Percentiles rank a stretch among this genome's conserved stretches.
phyloP scores from a whole-genome alignment of 2,797 vertebrate species.

The Allobates femoralis region DNA sequence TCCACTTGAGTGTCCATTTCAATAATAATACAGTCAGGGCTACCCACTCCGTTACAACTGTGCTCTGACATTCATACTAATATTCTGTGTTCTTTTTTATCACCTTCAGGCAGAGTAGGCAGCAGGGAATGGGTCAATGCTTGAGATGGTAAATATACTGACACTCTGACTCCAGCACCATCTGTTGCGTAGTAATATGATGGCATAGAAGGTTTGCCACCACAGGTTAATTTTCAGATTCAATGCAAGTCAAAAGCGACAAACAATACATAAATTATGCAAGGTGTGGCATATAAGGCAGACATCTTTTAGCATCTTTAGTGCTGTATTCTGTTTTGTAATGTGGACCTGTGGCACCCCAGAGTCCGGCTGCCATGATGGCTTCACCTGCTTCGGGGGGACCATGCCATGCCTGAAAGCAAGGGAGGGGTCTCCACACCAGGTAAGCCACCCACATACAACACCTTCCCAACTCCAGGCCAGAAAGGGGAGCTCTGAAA shows the following conservation, averaged over 20 bases:
- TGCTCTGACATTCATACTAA: neutral
- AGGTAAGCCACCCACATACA: no score
- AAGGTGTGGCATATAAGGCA: neutral
- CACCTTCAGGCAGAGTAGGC: slow-evolving; percentile 20
- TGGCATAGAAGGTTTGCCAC: neutral
- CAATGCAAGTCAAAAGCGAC: neutral
- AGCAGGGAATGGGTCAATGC: neutral
- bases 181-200: slow-evolving; percentile 31
- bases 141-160: slow-evolving; percentile 38
- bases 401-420: no score
- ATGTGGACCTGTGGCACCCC: no score
- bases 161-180: slow-evolving; percentile 34
- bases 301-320: neutral
- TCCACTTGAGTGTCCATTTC: no score
- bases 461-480: no score
- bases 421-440: no score
- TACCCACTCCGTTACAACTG: no score
- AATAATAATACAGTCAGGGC: no score
- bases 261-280: neutral
- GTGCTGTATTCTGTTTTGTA: neutral
- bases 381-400: no score
- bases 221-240: slow-evolving; percentile 13
- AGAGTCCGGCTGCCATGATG: no score
- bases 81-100: neutral
- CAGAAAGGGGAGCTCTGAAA: no score